Evolutionary conservation across 2,888 invertebrate genomes (phyloP).

Genomic region (Palloptera scutellata): DNA sequence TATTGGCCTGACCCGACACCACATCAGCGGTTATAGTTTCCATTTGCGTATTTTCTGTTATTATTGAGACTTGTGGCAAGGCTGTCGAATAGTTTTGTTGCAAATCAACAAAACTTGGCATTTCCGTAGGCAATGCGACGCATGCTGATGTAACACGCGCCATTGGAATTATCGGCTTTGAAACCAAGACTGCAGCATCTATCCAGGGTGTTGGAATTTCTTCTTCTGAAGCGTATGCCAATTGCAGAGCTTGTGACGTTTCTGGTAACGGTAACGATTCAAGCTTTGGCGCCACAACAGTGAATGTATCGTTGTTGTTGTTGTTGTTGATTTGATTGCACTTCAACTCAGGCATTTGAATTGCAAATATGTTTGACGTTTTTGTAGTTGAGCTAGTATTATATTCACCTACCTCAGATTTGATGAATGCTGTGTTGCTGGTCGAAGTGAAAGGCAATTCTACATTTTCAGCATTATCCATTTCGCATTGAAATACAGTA

Average conservation of each 20-base stretch:
- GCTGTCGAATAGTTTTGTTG: conserved; percentile 45
- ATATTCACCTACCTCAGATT: conserved; percentile 16
- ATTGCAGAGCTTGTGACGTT: conserved; percentile 72
- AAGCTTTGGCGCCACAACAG: conserved; percentile 41
- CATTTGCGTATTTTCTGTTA: background rate
- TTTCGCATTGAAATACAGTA: conserved; percentile 6
- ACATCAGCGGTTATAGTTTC: background rate
- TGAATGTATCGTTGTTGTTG: conserved; percentile 31
- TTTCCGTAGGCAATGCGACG: conserved; percentile 59
- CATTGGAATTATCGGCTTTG: conserved; percentile 69
- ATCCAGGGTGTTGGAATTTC: conserved; percentile 80
- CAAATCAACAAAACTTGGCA: conserved; percentile 62
- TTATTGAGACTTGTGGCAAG: background rate
- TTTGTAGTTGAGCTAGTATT: background rate
- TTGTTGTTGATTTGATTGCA: conserved; percentile 41
- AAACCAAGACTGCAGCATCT: conserved; percentile 75
- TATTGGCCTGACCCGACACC: background rate
- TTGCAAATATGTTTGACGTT: background rate
- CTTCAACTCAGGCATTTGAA: conserved; percentile 40
- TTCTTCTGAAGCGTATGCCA: conserved; percentile 78
- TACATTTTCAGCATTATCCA: conserved; percentile 25
- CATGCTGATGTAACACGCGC: conserved; percentile 68
- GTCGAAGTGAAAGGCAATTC: conserved; percentile 28
- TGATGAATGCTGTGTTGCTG: conserved; percentile 29
- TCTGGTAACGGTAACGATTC: conserved; percentile 50